A percentile compares a stretch with the other conserved stretches of the same genome.
These are phyloP conservation scores for Zaprionus vittiger DNA, from an alignment of 1,140 invertebrate genomes.

Conservation along the genomic window DNA sequence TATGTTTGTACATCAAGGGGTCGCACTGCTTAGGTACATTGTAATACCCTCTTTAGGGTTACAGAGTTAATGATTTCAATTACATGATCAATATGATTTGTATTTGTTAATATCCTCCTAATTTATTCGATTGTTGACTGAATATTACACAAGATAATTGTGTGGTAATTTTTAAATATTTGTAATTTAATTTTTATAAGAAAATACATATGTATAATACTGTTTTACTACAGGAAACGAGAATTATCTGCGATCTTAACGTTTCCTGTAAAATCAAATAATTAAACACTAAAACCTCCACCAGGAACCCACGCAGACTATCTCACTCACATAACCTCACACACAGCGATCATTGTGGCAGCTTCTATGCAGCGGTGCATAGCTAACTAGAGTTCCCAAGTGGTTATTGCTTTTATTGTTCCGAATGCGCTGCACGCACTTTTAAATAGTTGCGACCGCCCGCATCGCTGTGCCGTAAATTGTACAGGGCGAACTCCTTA, in stretches of 20 bases:
- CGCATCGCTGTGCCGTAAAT: conserved; percentile 68
- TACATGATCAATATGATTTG: too few relatives aligned
- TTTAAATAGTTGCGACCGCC: conserved; percentile 69
- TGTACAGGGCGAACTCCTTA: conserved; percentile 24
- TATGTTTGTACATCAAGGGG: too few relatives aligned
- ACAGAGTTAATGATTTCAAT: too few relatives aligned
- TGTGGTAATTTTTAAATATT: background rate
- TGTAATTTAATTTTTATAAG: background rate
- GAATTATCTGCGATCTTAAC: background rate
- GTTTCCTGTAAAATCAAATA: background rate
- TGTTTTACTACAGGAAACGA: background rate
- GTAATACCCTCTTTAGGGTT: too few relatives aligned
- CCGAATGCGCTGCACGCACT: conserved; percentile 66
- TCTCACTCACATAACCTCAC: background rate
- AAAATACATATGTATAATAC: too few relatives aligned
- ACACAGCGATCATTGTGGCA: background rate
- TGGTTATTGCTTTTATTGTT: conserved; percentile 28
- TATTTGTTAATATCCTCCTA: too few relatives aligned
- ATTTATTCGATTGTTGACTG: too few relatives aligned
- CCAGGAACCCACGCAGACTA: background rate
- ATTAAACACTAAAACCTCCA: background rate
- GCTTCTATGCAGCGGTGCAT: conserved; percentile 54
- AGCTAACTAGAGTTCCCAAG: conserved; percentile 50
- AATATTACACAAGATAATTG: too few relatives aligned
- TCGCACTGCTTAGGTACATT: too few relatives aligned